Evolutionary conservation across 1,140 invertebrate species (phyloP).

Genomic region (Lordiphosa collinella): DNA sequence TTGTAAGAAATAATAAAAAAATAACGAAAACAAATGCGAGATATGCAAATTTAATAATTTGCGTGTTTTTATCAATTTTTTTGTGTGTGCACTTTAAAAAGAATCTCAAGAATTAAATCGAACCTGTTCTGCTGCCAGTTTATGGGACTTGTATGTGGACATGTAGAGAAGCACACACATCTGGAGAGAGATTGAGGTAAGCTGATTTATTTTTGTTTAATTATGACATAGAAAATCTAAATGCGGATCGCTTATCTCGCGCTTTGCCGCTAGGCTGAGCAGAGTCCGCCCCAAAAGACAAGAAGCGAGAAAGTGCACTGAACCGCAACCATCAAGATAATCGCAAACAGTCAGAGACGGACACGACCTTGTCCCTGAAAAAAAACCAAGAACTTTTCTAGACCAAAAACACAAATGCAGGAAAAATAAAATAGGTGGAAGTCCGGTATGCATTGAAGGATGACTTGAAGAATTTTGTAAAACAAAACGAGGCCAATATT

Average conservation of each 20-base stretch:
- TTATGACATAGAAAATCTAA: slow-evolving; percentile 14
- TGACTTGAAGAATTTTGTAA: no score
- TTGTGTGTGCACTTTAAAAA: no score
- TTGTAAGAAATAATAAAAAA: slow-evolving; percentile 18
- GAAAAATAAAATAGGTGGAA: no score
- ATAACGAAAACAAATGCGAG: slow-evolving; percentile 19
- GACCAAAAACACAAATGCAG: neutral
- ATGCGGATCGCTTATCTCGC: neutral
- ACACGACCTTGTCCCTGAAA: slow-evolving; percentile 38
- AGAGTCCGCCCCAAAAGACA: neutral
- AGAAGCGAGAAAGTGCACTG: slow-evolving; percentile 48
- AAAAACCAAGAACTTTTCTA: slow-evolving; percentile 8
- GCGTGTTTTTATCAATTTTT: neutral
- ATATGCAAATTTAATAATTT: slow-evolving; percentile 35
- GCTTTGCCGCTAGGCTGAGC: slow-evolving; percentile 32
- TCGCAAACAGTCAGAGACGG: slow-evolving; percentile 14
- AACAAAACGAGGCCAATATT: no score
- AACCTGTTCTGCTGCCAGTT: slow-evolving; percentile 27
- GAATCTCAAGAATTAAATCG: slow-evolving; percentile 10
- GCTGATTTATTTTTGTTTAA: slow-evolving; percentile 57
- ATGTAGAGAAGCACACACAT: slow-evolving; percentile 3
- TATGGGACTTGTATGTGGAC: neutral
- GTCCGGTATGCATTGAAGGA: slow-evolving; percentile 16
- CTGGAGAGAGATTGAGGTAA: slow-evolving; percentile 49
- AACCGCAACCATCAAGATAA: slow-evolving; percentile 65